Base-by-base conservation (phyloP, 1,140 invertebrate species). In the Pseudoatta argentina region DNA sequence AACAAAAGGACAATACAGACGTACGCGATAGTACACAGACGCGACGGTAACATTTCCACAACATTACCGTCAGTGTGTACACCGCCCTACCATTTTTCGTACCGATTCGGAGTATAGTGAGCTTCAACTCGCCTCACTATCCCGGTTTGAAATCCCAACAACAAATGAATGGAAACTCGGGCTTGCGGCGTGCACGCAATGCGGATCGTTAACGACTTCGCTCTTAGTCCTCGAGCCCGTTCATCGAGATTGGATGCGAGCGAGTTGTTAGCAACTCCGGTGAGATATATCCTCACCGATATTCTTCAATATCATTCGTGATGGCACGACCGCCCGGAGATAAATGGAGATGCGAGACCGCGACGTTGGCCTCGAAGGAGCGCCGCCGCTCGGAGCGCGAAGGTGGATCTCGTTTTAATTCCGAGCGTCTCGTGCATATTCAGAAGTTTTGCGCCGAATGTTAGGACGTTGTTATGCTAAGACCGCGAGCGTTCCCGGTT, bases 401-500 rank as follows among this genome's bases (percentile, higher is more conserved):
- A 79, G 86, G 76, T 88, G 66, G 82, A 87, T 88, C 86, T 55
- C 72, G 82, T 91, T 91, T 91, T 90, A 88, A 86, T 91, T 83
- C 86, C 82, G 75, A 64, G 61, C 69, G 39, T 69, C 85, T 90
- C 78, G 76, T 93, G 92, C 91, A 93, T 93, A 93, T 93, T 93
- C 93, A 93, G 87, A 89, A 90, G 85, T 86, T 89, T 91, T 92
- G 89, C 92, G 88, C 91, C 91, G 87, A 93, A 93, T 91, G 90
- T 88, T 90, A 88, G 90, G 88, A 90, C 88, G 90, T 92, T 93
- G 92, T 93, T 92, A 93, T 92, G 92, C 92, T 92, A 93, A 93
- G 91, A 93, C 91, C 89, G 78, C 88, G 85, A 87, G 89, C 86
- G 73, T 48, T 57, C 78, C 77, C 76, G 88, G 77, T 85, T 76